Evolutionary conservation across 2,113 vertebrate genomes (phyloP), one percentile per base, ranked within the genome.

Genomic region (Opisthocomus hoazin): DNA sequence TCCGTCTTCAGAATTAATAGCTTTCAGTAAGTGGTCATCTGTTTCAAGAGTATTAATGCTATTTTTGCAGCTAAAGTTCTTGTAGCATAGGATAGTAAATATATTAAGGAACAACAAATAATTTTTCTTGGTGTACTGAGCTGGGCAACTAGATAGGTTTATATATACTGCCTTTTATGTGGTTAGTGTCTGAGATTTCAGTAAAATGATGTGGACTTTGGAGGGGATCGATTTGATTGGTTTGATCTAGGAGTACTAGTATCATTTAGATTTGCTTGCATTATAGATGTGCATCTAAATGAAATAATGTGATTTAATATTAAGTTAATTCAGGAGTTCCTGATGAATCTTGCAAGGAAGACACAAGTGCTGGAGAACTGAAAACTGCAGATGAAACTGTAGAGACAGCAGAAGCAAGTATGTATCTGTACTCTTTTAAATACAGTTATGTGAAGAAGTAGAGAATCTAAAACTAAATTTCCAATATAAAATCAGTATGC

Each of bases 341-440:
- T 94, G 97, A 96, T 90, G 96, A 97, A 66, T 93, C 89, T 88
- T 69, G 58, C 23, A 94, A 97, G 63, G 94, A 96, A 89, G 87
- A 79, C 6, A 17, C 76, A 82, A 74, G 58, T 68, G 56, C 63
- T 91, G 96, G 96, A 75, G 96, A 97, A 51, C 45, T 53, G 36
- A 65, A 83, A 86, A 60, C 57, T 90, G 36, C 60, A 85, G 94
- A 96, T 84, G 91, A 93, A 93, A 77, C 63, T 36, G 32, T 5
- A 90, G 90, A 93, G 70, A 89, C 15, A 10, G 4, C 48, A 85
- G 95, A 97, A 65, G 61, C 37, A 79, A 94, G 98, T 98, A 56
- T 29, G 97, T 96, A 24, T 48, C 63, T 83, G 15, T 89, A 14
- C 11, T 88, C 26, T 80, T 82, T 86, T 48, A 80, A 58, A 48